Evolutionary conservation across 1,140 invertebrate species (phyloP).

Genomic region (Rhizoglyphus robini): DNA sequence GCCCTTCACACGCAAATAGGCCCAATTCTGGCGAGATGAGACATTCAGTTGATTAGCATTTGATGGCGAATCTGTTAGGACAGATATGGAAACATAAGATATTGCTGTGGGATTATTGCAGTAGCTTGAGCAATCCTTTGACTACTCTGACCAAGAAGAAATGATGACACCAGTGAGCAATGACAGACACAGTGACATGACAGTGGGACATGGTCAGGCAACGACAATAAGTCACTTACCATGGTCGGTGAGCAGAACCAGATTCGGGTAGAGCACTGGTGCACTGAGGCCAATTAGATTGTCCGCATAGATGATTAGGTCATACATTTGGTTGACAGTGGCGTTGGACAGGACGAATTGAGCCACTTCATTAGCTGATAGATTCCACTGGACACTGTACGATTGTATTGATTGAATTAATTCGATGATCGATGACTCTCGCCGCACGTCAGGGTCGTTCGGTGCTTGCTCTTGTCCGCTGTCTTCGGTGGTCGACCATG

Average conservation of each 20-base stretch:
- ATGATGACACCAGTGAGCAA: too few species aligned
- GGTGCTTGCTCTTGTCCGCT: too few species aligned
- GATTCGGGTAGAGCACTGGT: background rate
- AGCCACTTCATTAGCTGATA: background rate
- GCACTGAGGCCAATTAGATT: background rate
- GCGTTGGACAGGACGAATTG: background rate
- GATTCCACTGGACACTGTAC: background rate
- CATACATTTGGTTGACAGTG: background rate
- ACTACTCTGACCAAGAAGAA: too few species aligned
- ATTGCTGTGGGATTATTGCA: too few species aligned
- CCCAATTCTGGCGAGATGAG: constrained; percentile 8
- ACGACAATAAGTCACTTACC: background rate
- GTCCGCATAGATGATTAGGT: background rate
- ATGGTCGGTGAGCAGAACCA: background rate
- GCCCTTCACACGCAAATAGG: background rate
- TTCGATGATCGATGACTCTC: constrained; percentile 5
- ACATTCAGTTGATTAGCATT: too few species aligned
- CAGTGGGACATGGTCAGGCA: too few species aligned
- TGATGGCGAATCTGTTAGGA: too few species aligned
- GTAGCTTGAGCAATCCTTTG: too few species aligned
- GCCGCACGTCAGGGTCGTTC: background rate
- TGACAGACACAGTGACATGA: too few species aligned
- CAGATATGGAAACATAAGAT: too few species aligned
- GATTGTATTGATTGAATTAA: constrained; percentile 8
- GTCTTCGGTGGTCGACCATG: too few species aligned